Percentiles rank a stretch among this genome's conserved stretches.
Evolutionary conservation across 2,113 vertebrate genomes (phyloP).

Genomic region (Melierax canorus): DNA sequence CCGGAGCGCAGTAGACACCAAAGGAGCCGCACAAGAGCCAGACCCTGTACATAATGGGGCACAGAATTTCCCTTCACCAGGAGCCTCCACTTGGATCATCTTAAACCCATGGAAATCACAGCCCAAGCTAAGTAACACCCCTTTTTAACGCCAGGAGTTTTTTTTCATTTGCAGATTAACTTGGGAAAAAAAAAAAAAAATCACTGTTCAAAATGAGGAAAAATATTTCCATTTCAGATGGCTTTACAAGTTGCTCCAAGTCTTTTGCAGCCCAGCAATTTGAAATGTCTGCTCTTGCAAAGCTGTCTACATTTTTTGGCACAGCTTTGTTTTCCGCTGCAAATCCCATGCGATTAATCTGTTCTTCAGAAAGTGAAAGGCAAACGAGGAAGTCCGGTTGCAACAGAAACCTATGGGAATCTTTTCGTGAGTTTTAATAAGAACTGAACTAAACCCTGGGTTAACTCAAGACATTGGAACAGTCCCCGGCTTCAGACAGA

Average conservation of each 20-base stretch:
- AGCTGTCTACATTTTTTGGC: conserved; percentile 41
- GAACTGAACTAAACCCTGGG: not conserved
- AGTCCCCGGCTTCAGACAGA: not conserved
- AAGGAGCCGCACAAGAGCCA: not conserved
- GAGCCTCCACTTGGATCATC: not conserved
- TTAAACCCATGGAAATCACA: not conserved
- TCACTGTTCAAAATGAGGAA: not conserved
- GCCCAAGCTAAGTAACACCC: not conserved
- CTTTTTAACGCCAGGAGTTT: not conserved
- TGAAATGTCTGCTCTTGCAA: conserved; percentile 18
- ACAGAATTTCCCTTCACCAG: not conserved
- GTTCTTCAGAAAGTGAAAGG: not conserved
- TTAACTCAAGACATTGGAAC: not conserved
- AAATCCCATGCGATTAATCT: not conserved
- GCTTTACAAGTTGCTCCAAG: conserved; percentile 1
- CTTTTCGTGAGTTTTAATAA: not conserved
- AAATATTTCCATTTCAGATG: conserved; percentile 5
- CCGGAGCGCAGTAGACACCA: not conserved
- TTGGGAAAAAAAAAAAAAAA: not conserved
- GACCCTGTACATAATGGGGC: not conserved
- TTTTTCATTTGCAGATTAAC: not conserved
- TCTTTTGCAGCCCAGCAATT: not conserved
- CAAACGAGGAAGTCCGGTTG: not conserved
- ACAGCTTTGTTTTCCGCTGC: not conserved
- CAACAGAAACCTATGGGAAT: not conserved